Evolutionary conservation across 2,797 vertebrate genomes (phyloP), one percentile per base, ranked within the genome.

Genomic region (Fistularia commersonii): DNA sequence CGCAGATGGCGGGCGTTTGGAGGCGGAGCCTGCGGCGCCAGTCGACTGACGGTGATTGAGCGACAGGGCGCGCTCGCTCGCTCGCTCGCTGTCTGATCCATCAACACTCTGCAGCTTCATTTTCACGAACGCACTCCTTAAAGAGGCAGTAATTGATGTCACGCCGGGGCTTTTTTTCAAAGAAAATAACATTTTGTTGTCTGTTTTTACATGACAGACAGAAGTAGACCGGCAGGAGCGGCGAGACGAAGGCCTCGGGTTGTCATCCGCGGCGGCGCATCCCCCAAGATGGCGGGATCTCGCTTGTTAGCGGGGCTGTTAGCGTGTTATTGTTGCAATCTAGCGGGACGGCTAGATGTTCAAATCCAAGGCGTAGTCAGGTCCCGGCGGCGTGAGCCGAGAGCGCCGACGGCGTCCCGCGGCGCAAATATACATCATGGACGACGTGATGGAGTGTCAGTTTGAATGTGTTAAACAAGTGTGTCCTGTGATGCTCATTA

Each of bases 401-500:
- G n/a, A n/a, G n/a, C n/a, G n/a, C n/a, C n/a, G n/a, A n/a, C n/a
- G n/a, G n/a, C n/a, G n/a, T n/a, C n/a, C n/a, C n/a, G n/a, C n/a
- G n/a, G n/a, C n/a, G n/a, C n/a, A n/a, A n/a, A n/a, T n/a, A n/a
- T n/a, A 40, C 12, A n/a, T 3, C 38, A 40, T 40, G 38, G 38
- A 40, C 12, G 12, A n/a, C 12, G 2, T 45, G 43, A 48, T n/a
- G 12, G 12, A 13, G 6, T 50, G 15, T 51, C 42, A 8, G 10
- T 42, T 15, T n/a, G 51, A 32, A 87, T 88, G 81, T 84, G 91
- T 94, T 92, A 90, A 91, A 91, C 80, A 77, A 89, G 91, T 88
- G 87, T 85, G 84, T 86, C 87, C 90, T 91, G 90, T 90, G 89
- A 93, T 92, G 92, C 91, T 94, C 92, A 93, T 93, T 95, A 93